Base-by-base conservation (phyloP, 2,888 invertebrate species). In the Apodemia mormo region DNA sequence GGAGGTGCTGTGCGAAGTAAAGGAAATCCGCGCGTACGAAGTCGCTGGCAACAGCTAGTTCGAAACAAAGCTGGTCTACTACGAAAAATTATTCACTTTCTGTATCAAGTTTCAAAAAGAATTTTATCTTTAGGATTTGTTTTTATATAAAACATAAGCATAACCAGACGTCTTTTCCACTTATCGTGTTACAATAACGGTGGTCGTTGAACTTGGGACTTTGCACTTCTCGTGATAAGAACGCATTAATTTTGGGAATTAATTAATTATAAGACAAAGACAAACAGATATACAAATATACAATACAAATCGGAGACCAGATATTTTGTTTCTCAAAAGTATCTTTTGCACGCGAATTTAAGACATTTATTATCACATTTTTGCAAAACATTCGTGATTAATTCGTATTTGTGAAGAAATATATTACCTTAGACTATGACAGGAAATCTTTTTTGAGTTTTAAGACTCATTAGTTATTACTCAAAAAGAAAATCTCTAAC, bases 201-300 rank as follows among this genome's bases (percentile, higher is more conserved):
- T 61, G 61, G 61, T 33, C 61, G 33, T 30, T 61, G 61, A 61
- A 30, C 61, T 58, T 33, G 61, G 33, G 4, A 61, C 33, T 30
- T 61, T 61, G 61, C 61, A 61, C 58, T 58, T 30, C 9, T 61
- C 61, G 61, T 61, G 61, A 61, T 61, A 61, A 61, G 9, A 12
- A 14, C 30, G 12, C 10, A 33, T 61, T 58, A 29, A 58, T 29
- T 61, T 61, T 61, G 61, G 61, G 61, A 61, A 61, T 33, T 61
- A 61, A 61, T 61, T 61, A 61, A 61, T 61, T 33, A 61, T 33
- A 61, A 61, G 6, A 61, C 8, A 61, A 61, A 40, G 40, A 9
- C 30, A 61, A 61, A 61, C 61, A 12, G 30, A 33, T 12, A 3
- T 14, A 61, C 9, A 61, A 61, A 61, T 61, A 14, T n/a, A n/a